phyloP scores from a whole-genome alignment of 2,888 invertebrate genomes.

The Fissipunctia ypsillon region DNA sequence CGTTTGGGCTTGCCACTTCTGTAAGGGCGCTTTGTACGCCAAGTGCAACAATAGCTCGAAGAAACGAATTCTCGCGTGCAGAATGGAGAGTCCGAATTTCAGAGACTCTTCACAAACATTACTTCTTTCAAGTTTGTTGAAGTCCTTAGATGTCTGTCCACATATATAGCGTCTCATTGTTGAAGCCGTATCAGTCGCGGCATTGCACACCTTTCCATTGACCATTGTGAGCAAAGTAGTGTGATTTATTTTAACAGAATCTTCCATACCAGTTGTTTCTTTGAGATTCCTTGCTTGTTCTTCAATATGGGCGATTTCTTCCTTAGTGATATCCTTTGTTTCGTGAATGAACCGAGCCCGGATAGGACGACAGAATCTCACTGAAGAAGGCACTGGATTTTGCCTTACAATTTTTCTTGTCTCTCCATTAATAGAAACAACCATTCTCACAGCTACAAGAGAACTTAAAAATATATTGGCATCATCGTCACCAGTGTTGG shows the following conservation, averaged over 20 bases:
- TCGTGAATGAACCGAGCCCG: constrained; percentile 11
- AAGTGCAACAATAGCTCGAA: no score
- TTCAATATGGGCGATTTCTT: constrained; percentile 10
- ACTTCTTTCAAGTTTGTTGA: no score
- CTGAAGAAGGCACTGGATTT: constrained; percentile 6
- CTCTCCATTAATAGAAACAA: neutral
- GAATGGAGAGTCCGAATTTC: no score
- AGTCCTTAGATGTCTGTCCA: neutral
- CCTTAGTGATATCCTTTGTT: constrained; percentile 10
- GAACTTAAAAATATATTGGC: constrained; percentile 8
- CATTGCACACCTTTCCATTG: constrained; percentile 9
- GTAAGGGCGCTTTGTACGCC: neutral
- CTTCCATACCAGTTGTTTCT: no score
- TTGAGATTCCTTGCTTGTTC: constrained; percentile 6
- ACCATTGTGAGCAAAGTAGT: constrained; percentile 3
- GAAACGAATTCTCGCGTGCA: no score
- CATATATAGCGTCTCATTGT: constrained; percentile 16
- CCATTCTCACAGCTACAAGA: constrained; percentile 1
- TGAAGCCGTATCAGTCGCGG: constrained; percentile 14
- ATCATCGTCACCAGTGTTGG: neutral
- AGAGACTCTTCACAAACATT: no score
- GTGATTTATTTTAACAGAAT: no score
- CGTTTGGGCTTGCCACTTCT: constrained; percentile 10
- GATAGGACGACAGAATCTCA: no score
- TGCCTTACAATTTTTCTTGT: constrained; percentile 8